Evolutionary conservation across 2,888 invertebrate species (phyloP).

Genomic region (Leptothorax acervorum): DNA sequence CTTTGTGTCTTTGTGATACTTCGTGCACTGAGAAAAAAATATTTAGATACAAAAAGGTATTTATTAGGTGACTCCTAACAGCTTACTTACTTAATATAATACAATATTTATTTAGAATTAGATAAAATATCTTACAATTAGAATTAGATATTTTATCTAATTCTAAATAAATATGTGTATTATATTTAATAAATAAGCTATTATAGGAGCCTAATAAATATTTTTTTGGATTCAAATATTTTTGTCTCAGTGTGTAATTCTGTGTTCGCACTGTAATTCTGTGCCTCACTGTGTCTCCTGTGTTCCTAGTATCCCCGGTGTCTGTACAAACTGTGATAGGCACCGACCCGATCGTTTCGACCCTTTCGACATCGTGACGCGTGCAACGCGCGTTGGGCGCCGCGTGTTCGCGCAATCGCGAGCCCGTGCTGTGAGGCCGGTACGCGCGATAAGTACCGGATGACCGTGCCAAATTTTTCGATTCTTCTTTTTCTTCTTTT

Average conservation of each 20-base stretch:
- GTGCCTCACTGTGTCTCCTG: background rate
- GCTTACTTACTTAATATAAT: too few relatives aligned
- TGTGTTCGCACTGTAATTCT: background rate
- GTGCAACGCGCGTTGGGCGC: constrained; percentile 26
- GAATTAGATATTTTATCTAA: too few relatives aligned
- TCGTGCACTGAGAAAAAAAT: background rate
- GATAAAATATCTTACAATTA: too few relatives aligned
- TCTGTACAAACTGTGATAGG: constrained; percentile 65
- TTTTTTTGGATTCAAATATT: too few relatives aligned
- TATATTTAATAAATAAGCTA: too few relatives aligned
- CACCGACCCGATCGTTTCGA: constrained; percentile 77
- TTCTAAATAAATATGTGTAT: too few relatives aligned
- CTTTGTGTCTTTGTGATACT: constrained; percentile 15
- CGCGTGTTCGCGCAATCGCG: constrained; percentile 44
- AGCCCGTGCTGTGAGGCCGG: constrained; percentile 11
- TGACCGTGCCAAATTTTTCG: constrained; percentile 16
- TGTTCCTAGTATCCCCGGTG: background rate
- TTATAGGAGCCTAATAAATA: too few relatives aligned
- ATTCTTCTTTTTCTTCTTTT: background rate
- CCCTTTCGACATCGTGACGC: constrained; percentile 75
- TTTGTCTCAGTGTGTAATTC: background rate
- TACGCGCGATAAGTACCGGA: constrained; percentile 17
- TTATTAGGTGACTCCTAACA: too few relatives aligned
- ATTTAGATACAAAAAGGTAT: too few relatives aligned
- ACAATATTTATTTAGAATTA: too few relatives aligned